These are phyloP conservation scores for Chouioia cunea DNA, from an alignment of 2,888 invertebrate genomes.

Conservation along the genomic window DNA sequence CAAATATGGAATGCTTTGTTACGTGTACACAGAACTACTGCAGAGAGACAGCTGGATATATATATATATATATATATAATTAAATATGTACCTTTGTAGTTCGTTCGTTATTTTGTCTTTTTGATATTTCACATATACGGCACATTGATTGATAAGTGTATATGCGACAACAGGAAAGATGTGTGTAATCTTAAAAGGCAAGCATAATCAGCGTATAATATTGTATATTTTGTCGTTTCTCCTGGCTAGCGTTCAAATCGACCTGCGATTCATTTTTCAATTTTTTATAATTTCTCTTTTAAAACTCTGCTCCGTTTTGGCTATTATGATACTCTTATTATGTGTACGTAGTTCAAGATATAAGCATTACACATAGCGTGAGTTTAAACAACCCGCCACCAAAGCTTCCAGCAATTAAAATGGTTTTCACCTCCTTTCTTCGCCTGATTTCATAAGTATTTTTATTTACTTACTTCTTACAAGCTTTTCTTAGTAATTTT, in stretches of 20 bases:
- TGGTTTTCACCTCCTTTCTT: constrained; percentile 26
- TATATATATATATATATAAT: constrained; percentile 42
- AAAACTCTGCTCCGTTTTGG: constrained; percentile 3
- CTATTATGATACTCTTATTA: constrained; percentile 20
- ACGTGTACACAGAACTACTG: constrained; percentile 12
- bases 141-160: constrained; percentile 7
- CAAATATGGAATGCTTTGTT: constrained; percentile 25
- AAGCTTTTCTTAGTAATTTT: neutral
- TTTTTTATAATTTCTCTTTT: constrained; percentile 5
- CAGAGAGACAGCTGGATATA: constrained; percentile 16
- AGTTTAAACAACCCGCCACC: constrained; percentile 35
- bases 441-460: neutral
- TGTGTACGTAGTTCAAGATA: constrained; percentile 16
- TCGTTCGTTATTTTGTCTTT: constrained; percentile 16
- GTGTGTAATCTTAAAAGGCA: constrained; percentile 38
- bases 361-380: constrained; percentile 20
- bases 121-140: constrained; percentile 41
- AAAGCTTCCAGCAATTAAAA: constrained; percentile 13
- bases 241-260: constrained; percentile 27
- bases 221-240: constrained; percentile 8
- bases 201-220: constrained; percentile 31
- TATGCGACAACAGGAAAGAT: constrained; percentile 21
- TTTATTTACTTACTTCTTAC: constrained; percentile 7
- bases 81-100: constrained; percentile 44
- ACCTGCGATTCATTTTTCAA: constrained; percentile 30